Evolutionary conservation across 2,113 vertebrate species (phyloP).

Genomic region (Barbus barbus): DNA sequence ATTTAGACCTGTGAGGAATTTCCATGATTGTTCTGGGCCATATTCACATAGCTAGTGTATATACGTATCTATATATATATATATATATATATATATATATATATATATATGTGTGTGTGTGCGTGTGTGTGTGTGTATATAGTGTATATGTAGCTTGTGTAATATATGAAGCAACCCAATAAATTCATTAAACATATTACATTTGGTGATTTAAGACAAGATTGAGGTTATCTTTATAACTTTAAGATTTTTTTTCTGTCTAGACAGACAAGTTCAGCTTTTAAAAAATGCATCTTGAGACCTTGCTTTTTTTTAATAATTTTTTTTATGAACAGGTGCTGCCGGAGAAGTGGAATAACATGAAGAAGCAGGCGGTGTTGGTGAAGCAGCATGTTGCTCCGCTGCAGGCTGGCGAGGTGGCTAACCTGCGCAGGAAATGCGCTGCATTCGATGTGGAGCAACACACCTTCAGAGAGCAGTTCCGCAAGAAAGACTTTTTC

Average conservation of each 20-base stretch:
- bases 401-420: conserved; percentile 84
- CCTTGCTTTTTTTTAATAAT: too few species aligned
- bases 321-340: conserved; percentile 77
- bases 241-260: too few species aligned
- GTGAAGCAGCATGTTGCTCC: conserved; percentile 89
- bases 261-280: too few species aligned
- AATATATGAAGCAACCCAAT: background rate
- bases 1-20: background rate
- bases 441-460: conserved; percentile 81
- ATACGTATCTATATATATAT: too few species aligned
- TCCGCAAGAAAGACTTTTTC: conserved; percentile 82
- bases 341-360: conserved; percentile 87
- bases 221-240: too few species aligned
- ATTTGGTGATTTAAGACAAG: background rate
- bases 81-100: too few species aligned
- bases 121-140: too few species aligned
- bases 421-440: conserved; percentile 79
- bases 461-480: conserved; percentile 79
- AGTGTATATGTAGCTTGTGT: too few species aligned
- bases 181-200: background rate
- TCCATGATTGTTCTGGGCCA: background rate
- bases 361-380: conserved; percentile 80
- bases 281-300: too few species aligned
- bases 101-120: too few species aligned
- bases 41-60: conserved; percentile 54